Evolutionary conservation across 2,113 vertebrate genomes (phyloP), one percentile per base, ranked within the genome.

Genomic region (Lipophrys pholis): DNA sequence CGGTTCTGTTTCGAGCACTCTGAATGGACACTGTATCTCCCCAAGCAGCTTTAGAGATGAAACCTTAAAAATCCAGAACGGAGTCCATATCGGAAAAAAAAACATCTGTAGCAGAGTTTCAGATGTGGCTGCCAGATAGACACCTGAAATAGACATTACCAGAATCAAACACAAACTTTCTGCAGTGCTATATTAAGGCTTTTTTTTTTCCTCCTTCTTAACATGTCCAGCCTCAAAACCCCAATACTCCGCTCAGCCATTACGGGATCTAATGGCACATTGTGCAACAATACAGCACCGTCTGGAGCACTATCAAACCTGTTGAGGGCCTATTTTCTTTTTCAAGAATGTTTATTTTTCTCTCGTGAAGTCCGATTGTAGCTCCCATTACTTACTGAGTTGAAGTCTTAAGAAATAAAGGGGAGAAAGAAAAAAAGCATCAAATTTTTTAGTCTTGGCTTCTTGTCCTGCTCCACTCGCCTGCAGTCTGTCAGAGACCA

Each of bases 101-200:
- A 61, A 17, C 86, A 83, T 86, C 70, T 88, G 88, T 54, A 45
- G 85, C 73, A 53, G 62, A 8, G 52, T 60, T 75, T 89, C 60
- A 89, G 81, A 87, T 78, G 88, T 85, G 74, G 81, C 75, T 81
- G 87, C 85, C 91, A 89, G 81, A 85, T 8, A 65, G 68, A 82
- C 90, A 91, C 89, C 88, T 91, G 89, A 91, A 90, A 89, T 88
- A 90, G 90, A 90, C 87, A 91, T 91, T 87, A 88, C 75, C 70
- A 2, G 73, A 89, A 85, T 87, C 87, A 64, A 87, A 85, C 73
- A 66, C 43, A 39, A 81, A 70, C 15, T 56, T 74, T 60, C 78
- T 70, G 79, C 16, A 1, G 63, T 52, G 76, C 79, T 84, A 81
- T 83, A 81, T 85, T 80, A 76, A 87, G 85, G 78, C 69, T 30